Evolutionary conservation across 2,888 invertebrate species (phyloP).

Genomic region (Phlogophora meticulosa): DNA sequence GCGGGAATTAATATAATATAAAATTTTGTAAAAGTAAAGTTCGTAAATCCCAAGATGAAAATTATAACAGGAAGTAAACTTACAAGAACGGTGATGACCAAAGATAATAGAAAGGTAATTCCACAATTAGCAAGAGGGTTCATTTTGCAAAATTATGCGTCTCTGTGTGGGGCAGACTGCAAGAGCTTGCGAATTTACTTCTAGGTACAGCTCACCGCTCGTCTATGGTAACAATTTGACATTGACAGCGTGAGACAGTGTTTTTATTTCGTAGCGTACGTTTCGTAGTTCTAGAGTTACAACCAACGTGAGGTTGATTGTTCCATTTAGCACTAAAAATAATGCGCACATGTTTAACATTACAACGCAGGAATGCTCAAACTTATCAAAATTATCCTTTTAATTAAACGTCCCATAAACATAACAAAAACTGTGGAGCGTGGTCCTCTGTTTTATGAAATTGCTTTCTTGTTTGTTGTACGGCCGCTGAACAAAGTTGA

Average conservation of each 20-base stretch:
- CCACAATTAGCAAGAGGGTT: background rate
- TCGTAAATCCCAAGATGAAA: background rate
- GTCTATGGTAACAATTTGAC: background rate
- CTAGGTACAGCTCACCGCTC: background rate
- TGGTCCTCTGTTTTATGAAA: constrained; percentile 24
- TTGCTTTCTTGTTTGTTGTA: constrained; percentile 14
- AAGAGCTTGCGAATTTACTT: background rate
- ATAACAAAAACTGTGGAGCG: constrained; percentile 16
- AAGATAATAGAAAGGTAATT: constrained; percentile 5
- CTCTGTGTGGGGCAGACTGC: background rate
- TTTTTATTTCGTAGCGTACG: background rate
- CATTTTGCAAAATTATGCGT: background rate
- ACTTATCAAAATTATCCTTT: constrained; percentile 4
- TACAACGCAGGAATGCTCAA: background rate
- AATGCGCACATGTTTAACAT: background rate
- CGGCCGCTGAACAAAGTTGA: constrained; percentile 38
- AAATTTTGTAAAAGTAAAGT: constrained; percentile 9
- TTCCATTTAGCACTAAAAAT: background rate
- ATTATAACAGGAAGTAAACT: background rate
- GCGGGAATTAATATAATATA: constrained; percentile 16
- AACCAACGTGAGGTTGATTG: too few species aligned
- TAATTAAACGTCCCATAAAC: constrained; percentile 4
- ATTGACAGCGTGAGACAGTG: background rate
- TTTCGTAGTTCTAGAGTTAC: background rate
- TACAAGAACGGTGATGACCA: background rate